Base-by-base conservation (phyloP, 1,140 invertebrate species). In the Sinella curviseta region DNA sequence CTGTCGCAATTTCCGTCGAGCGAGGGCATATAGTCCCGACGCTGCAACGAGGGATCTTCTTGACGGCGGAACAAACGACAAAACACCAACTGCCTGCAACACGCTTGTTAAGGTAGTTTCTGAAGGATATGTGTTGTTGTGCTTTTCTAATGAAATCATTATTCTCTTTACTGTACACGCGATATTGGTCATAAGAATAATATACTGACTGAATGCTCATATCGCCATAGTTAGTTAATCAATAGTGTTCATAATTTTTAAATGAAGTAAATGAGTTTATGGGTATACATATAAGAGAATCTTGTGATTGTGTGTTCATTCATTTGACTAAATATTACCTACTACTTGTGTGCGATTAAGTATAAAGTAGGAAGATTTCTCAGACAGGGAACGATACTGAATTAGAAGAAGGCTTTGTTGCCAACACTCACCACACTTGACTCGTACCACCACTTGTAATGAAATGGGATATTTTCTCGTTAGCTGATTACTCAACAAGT, bases 51-150 rank as follows among this genome's bases (percentile, higher is more conserved):
- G 30, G 31, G 65, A 70, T 33, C 14, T 26, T n/a, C 24, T 26
- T 60, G 55, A 60, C 24, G 31, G 31, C n/a, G 8, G 14, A 12
- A 24, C 12, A 1, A 70, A 78, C 4, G 81, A 76, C 16, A 34
- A 57, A 57, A 17, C 28, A 24, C 17, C 33, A n/a, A 67, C 80
- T 14, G 77, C 75, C 34, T 79, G 81, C 39, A 82, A 82, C 74
- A 80, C 81, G 30, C 34, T 82, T n/a, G 81, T 82, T 17, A 78
- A 82, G 67, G 81, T 82, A 76, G n/a, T n/a, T n/a, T n/a, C n/a
- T n/a, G n/a, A n/a, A n/a, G n/a, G 39, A 20, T 48, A 60, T 77
- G 74, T 3, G 35, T 48, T 12, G 39, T 48, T 12, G 20, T 65
- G 57, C 57, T 65, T 65, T 65, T 26, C 16, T 17, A 14, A n/a